Evolutionary conservation across 2,113 vertebrate species (phyloP).

Genomic region (Murina feae): DNA sequence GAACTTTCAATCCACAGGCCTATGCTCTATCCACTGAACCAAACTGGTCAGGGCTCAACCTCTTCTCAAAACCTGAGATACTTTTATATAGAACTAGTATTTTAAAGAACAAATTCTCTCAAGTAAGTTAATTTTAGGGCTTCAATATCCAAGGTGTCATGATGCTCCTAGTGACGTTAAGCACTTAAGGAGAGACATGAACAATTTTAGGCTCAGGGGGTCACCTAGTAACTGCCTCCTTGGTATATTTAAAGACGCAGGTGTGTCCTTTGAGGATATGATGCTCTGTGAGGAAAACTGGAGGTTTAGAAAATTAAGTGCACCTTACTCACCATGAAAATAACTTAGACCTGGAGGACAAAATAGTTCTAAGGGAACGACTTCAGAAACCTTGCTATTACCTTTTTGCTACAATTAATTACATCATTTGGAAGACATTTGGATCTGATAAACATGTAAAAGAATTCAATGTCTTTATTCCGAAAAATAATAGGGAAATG

Average conservation of each 20-base stretch:
- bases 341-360: background rate
- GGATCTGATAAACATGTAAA: background rate
- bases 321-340: background rate
- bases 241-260: background rate
- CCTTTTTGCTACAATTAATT: background rate
- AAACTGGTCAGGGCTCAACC: too few species aligned
- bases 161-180: background rate
- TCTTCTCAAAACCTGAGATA: constrained; percentile 11
- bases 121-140: background rate
- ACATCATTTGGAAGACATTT: background rate
- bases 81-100: background rate
- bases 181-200: background rate
- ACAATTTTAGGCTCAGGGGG: background rate
- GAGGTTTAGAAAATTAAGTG: background rate
- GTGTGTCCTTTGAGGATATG: background rate
- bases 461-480: background rate
- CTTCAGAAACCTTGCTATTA: constrained; percentile 13
- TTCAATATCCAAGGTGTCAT: background rate
- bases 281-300: background rate
- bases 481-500: background rate
- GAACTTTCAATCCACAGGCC: too few species aligned
- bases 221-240: background rate
- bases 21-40: too few species aligned
- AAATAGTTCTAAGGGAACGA: background rate
- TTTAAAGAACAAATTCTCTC: background rate